Base-by-base conservation (phyloP, 2,113 vertebrate genomes). In the Callithrix jacchus region DNA sequence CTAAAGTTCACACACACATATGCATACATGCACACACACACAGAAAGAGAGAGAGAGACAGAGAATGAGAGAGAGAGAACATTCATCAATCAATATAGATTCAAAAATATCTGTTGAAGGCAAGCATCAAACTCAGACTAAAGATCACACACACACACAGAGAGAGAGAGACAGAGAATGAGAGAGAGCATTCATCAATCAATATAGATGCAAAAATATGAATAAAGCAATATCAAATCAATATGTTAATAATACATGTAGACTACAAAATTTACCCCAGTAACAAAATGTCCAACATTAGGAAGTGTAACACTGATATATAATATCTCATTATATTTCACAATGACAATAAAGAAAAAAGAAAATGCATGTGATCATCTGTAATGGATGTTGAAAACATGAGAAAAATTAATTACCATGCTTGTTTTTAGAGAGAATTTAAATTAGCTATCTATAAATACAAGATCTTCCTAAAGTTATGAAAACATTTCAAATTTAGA, bases 381-480 rank as follows among this genome's bases (percentile, higher is more conserved):
- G 88, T 96, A 97, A 74, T 66, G 45, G 32, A 52, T 71, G 16
- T 37, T 64, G 3, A 95, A 94, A 87, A 71, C 49, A 68, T 76
- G 7, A 61, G 94, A 61, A 94, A 74, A 96, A 40, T 45, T 40
- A 95, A 49, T 12, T 84, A 61, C 47, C 25, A 45, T 85, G 80
- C 35, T 45, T 91, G 47, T 71, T 89, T 96, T 94, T 77, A 90
- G 37, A 95, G 91, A 79, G 82, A 40, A 92, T n/a, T 74, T 45
- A 91, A 85, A 74, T 73, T 37, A 89, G 17, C 11, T 56, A 68
- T 45, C 81, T 81, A 45, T 18, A 96, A 94, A 87, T 94, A 74
- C 0, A 86, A 96, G 27, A 82, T 25, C 82, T 91, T 76, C 32
- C 42, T 86, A 95, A 92, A 93, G 14, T 37, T 73, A 27, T 77